Evolutionary conservation across 2,888 invertebrate genomes (phyloP).

Genomic region (Phaonia tiefii): DNA sequence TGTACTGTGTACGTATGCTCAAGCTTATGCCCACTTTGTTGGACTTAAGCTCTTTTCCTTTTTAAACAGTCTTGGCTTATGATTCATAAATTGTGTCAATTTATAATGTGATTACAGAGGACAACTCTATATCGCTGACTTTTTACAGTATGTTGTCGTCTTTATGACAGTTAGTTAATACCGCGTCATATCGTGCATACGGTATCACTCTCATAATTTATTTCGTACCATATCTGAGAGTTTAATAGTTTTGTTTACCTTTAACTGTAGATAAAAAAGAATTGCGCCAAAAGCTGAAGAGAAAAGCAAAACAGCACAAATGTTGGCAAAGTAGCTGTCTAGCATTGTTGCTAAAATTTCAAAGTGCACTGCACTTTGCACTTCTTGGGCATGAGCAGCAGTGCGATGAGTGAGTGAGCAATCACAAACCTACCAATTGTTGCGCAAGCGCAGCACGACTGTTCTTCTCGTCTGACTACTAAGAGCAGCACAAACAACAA

Average conservation of each 20-base stretch:
- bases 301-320: background rate
- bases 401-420: slow-evolving; percentile 19
- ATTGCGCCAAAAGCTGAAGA: background rate
- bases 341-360: slow-evolving; percentile 45
- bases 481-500: background rate
- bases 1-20: background rate
- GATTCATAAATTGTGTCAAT: slow-evolving; percentile 6
- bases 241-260: slow-evolving; percentile 44
- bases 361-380: slow-evolving; percentile 62
- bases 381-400: slow-evolving; percentile 6
- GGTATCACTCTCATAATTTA: background rate
- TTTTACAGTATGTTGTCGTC: background rate
- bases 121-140: too few relatives aligned
- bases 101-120: background rate
- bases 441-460: slow-evolving; percentile 13
- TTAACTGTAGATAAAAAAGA: slow-evolving; percentile 44
- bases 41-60: slow-evolving; percentile 1
- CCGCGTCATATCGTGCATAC: background rate
- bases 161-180: background rate
- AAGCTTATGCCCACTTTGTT: background rate
- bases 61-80: background rate
- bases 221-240: background rate
- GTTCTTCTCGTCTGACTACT: background rate
- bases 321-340: background rate
- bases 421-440: slow-evolving; percentile 31